phyloP scores from a whole-genome alignment of 2,113 vertebrate genomes.

The Serilophus lunatus region DNA sequence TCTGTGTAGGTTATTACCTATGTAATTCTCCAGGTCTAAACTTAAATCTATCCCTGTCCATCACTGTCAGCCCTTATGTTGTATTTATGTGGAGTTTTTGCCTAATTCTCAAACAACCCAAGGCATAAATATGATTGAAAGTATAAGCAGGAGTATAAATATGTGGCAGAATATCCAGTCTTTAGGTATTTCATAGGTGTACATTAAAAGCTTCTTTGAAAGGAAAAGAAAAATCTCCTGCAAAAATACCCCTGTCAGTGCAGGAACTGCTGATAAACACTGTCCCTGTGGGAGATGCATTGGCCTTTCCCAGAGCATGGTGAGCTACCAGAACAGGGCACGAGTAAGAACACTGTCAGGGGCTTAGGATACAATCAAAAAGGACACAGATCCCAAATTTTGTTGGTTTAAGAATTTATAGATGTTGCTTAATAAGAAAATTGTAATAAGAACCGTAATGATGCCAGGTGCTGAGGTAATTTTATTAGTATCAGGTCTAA shows the following conservation, averaged over 20 bases:
- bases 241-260: too few species aligned
- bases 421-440: rapidly evolving
- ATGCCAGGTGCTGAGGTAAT: neutral
- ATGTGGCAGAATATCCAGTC: neutral
- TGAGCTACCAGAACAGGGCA: neutral
- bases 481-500: neutral
- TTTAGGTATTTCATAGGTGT: neutral
- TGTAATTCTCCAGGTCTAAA: neutral
- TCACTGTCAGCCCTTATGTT: neutral
- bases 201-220: neutral
- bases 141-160: neutral
- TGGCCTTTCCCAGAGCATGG: neutral
- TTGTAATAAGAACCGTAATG: neutral
- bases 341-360: neutral
- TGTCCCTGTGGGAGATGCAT: neutral
- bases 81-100: neutral
- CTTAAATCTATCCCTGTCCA: too few species aligned
- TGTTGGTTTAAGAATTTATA: neutral
- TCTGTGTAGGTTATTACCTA: neutral
- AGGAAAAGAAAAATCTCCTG: neutral
- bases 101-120: neutral
- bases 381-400: neutral
- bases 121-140: neutral
- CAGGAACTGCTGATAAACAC: neutral
- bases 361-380: neutral